Evolutionary conservation across 1,140 invertebrate species (phyloP), one percentile per base, ranked within the genome.

Genomic region (Habropoda laboriosa): DNA sequence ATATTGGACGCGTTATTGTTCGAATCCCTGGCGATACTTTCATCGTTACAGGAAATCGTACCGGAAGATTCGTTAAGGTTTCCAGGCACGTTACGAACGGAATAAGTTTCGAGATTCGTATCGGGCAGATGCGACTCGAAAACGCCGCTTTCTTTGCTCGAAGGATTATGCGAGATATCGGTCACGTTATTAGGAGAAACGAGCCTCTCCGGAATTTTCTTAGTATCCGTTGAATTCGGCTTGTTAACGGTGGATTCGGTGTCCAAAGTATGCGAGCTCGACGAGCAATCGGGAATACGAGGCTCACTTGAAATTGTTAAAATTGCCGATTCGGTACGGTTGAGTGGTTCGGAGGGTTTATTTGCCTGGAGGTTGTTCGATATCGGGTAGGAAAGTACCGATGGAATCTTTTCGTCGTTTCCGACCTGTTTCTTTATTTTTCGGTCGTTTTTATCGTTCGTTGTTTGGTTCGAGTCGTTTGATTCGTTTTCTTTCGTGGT

Each of bases 221-320:
- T 32, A 40, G 55, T 16, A 40, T 51, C 66, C n/a, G 21, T 51
- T 51, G 67, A 78, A 51, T 78, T 78, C 40, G 42, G 55, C 75
- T 78, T 71, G 67, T 78, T 78, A 78, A 61, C 42, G 45, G 8
- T 12, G 35, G 55, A 78, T 71, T 60, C 67, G 64, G 53, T 21
- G 67, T 58, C 21, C 75, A 40, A 47, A 51, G 67, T 49, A 51
- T 53, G 53, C 67, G 24, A 42, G 55, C 12, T 51, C 21, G 45
- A 60, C 42, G 66, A 38, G 38, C n/a, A 35, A 38, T 24, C 53
- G 42, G 32, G 40, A 60, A 58, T 60, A 61, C 53, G 35, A 78
- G 75, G 21, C 42, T 60, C 75, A 51, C 67, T 78, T 8, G 75
- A 71, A 40, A 71, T 70, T 71, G 66, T 78, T 78, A 71, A 49